These are phyloP conservation scores for Oceanodroma leucorhoa DNA, from an alignment of 2,797 vertebrate genomes.

Conservation along the genomic window DNA sequence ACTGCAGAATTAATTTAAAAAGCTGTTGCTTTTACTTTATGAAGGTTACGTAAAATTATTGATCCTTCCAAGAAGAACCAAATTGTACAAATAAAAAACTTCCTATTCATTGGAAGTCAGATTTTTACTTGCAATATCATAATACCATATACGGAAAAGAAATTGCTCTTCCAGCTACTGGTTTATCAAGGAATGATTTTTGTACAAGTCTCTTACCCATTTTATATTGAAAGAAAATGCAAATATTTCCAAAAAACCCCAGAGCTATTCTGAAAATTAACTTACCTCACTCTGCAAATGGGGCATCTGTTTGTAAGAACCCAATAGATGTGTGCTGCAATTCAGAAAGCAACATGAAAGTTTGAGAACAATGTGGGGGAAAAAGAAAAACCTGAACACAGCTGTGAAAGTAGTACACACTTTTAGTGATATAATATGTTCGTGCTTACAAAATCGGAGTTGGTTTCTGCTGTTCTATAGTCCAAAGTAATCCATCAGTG, in stretches of 20 bases:
- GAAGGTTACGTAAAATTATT: not conserved
- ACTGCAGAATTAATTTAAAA: not conserved
- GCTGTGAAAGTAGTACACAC: not conserved
- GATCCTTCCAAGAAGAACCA: not conserved
- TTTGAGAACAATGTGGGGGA: not conserved
- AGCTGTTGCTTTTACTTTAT: not conserved
- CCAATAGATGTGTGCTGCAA: not conserved
- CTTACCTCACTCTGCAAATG: not conserved
- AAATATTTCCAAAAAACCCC: not conserved
- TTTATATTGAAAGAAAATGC: not conserved
- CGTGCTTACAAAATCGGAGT: not conserved
- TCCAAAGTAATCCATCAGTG: not conserved
- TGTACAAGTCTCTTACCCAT: not conserved
- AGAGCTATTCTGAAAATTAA: not conserved
- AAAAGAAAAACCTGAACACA: not conserved
- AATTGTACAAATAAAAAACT: not conserved
- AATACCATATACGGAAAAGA: not conserved
- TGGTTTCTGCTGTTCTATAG: not conserved
- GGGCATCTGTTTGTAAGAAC: not conserved
- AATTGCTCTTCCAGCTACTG: not conserved
- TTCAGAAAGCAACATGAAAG: not conserved
- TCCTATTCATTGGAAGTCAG: not conserved
- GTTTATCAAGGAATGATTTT: not conserved
- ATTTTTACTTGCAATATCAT: not conserved
- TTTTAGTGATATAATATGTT: not conserved